Evolutionary conservation across 2,113 vertebrate genomes (phyloP), one percentile per base, ranked within the genome.

Genomic region (Leiothrix lutea): DNA sequence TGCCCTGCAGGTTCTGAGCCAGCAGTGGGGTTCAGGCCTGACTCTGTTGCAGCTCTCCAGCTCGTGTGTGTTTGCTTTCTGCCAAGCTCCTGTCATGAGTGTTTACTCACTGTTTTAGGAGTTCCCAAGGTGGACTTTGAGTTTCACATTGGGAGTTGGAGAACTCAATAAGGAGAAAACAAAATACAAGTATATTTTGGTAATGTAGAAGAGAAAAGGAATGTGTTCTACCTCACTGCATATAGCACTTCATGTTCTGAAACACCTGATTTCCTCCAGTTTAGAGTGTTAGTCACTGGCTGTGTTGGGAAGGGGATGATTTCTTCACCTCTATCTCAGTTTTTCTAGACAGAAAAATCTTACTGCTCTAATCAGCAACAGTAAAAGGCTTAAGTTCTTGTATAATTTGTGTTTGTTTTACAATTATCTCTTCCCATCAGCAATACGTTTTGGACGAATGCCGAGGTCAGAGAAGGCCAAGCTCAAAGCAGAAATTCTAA

Each of bases 401-500:
- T 64, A 2, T 81, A 58, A 80, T 86, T 78, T 38, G 29, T 6
- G 3, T 73, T 90, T 93, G 56, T 47, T 75, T 71, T 78, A 31
- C 21, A 53, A 84, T 70, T 88, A 5, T 87, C 10, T 95, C 81
- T 93, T 88, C 51, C 95, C 58, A 72, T 25, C 97, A 99, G 99
- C 99, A 36, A 99, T 99, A 93, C 99, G 99, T 44, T 99, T 99
- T 61, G 99, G 99, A 80, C 98, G 99, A 83, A 99, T 99, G 99
- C 99, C 99, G 5, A 98, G 99, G 91, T 99, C 99, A 8, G 99
- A 99, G 96, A 99, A 99, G 95, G 98, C 99, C 45, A 99, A 99
- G 88, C 93, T 99, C 95, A 99, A 99, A 96, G 99, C 99, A 17
- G 99, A 99, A 97, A 98, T 99, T 87, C 98, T 99, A 31, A 99